A percentile compares a stretch with the other conserved stretches of the same genome.
Conservation (phyloP, 2,888 invertebrate genomes). For the Poecilobothrus nobilitatus region DNA sequence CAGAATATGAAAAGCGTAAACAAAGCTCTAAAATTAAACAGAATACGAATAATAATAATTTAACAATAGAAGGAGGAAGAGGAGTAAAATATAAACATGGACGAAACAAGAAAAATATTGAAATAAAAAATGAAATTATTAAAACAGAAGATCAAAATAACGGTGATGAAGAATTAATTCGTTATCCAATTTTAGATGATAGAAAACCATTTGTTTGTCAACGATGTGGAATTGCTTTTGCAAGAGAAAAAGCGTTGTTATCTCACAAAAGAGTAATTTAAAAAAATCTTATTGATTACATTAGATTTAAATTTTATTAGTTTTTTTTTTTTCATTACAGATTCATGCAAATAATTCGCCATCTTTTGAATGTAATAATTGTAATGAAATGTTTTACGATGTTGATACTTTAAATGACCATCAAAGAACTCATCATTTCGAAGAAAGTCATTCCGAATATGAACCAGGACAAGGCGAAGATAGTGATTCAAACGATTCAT, state of each 20-base stretch:
- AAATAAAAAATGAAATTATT: conserved; percentile 19
- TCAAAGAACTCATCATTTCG: conserved; percentile 52
- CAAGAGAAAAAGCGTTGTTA: conserved; percentile 70
- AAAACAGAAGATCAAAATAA: conserved; percentile 7
- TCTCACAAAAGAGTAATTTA: conserved; percentile 57
- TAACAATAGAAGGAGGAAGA: conserved; percentile 14
- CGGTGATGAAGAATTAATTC: conserved; percentile 16
- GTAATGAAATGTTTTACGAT: conserved; percentile 77
- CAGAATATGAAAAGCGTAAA: background rate
- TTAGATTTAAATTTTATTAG: background rate
- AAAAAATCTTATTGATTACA: conserved; percentile 15
- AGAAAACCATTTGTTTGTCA: conserved; percentile 74
- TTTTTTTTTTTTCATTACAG: conserved; percentile 33
- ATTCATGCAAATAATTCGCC: conserved; percentile 74
- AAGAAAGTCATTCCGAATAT: conserved; percentile 43
- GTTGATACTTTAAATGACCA: conserved; percentile 52
- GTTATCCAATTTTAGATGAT: conserved; percentile 57
- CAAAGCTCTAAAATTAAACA: conserved; percentile 14
- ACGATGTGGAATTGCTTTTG: conserved; percentile 66
- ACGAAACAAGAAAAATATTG: conserved; percentile 22
- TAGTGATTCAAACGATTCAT: conserved; percentile 50
- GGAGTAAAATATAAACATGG: conserved; percentile 21
- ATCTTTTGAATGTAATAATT: conserved; percentile 62
- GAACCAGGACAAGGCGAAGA: conserved; percentile 41
- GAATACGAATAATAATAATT: conserved; percentile 16